phyloP scores from a whole-genome alignment of 2,888 invertebrate genomes.

The Callyntrura sp. region DNA sequence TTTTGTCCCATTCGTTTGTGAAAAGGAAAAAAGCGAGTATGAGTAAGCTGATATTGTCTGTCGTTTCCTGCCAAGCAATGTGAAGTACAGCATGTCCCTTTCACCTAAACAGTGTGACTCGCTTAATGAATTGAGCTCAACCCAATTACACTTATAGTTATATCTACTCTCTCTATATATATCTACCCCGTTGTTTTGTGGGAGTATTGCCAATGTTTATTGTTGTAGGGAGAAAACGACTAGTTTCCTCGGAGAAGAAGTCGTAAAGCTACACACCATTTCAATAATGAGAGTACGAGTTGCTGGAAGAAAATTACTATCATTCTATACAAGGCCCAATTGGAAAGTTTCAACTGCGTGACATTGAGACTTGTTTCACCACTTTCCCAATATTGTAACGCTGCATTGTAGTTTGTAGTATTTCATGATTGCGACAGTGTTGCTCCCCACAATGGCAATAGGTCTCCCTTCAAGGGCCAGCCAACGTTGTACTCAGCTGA shows the following conservation, averaged over 20 bases:
- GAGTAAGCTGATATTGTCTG: neutral
- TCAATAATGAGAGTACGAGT: slow-evolving; percentile 41
- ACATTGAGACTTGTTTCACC: neutral
- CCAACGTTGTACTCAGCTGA: too few species aligned
- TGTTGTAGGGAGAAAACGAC: neutral
- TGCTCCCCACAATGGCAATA: too few species aligned
- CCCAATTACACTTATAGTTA: too few species aligned
- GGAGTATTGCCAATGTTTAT: neutral
- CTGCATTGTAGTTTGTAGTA: too few species aligned
- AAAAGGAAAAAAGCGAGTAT: neutral
- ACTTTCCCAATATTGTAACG: neutral
- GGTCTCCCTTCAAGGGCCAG: too few species aligned
- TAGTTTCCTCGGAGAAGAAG: neutral
- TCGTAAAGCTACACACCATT: slow-evolving; percentile 42
- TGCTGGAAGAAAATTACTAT: slow-evolving; percentile 48
- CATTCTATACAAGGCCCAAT: slow-evolving; percentile 40
- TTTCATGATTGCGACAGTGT: too few species aligned
- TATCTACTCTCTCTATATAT: too few species aligned
- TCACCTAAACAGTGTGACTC: neutral
- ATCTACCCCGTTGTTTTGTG: neutral
- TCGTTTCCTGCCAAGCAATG: slow-evolving; percentile 47
- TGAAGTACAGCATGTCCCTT: slow-evolving; percentile 31
- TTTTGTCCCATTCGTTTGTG: too few species aligned
- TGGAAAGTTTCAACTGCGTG: slow-evolving; percentile 45
- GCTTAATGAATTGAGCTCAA: slow-evolving; percentile 56